Base-by-base conservation (phyloP, 2,888 invertebrate genomes). In the Graphium colonna region DNA sequence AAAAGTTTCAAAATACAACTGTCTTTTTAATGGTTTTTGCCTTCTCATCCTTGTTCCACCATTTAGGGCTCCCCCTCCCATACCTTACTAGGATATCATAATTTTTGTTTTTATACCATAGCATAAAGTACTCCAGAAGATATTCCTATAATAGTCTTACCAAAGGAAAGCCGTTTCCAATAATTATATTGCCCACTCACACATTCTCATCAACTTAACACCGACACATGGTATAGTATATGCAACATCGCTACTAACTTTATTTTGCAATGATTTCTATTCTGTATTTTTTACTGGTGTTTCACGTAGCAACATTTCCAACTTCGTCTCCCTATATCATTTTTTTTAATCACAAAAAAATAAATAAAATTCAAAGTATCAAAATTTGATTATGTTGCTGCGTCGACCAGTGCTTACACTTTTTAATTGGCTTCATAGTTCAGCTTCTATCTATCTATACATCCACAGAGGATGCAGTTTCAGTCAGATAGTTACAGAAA, bases 1-100 rank as follows among this genome's bases (percentile, higher is more conserved):
- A 85, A 90, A 90, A 89, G 82, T 83, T 88, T 89, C 79, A 89
- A 90, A 87, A 87, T 82, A 85, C 60, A 51, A 79, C 75, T 84
- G 80, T 87, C 86, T 88, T 90, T 90, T 90, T 86, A 88, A 87
- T 89, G 21, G 79, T 70, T n/a, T n/a, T 79, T 64, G 65, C 69
- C 68, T 65, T 63, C 10, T 49, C 12, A 49, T 21, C 49, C 49
- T 42, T 67, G 67, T 66, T 72, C 69, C 56, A 55, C 57, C 43
- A 16, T 36, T 48, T 42, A 76, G 77, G 72, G 61, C 56, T 54
- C 51, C 63, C 58, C 60, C 49, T 26, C 51, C 55, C 55, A 7
- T n/a, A 9, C n/a, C 36, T 13, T 42, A 8, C 0, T 31, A 58
- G 67, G 61, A 68, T 69, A 84, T 88, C 87, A 87, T 87, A 86